Conservation (phyloP, 2,797 vertebrate genomes). For the Squalus acanthias region DNA sequence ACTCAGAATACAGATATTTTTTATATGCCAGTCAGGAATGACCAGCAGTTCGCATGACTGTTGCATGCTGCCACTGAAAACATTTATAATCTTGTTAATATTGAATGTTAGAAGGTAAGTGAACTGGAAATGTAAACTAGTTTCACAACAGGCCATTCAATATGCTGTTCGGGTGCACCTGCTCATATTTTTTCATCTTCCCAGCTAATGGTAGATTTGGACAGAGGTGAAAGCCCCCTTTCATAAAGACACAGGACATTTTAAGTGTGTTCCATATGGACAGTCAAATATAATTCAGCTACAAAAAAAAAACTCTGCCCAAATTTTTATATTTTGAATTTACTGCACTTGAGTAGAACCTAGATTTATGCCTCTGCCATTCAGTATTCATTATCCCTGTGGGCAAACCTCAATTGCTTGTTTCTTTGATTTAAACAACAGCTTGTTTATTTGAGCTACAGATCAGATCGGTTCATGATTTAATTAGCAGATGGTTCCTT, state of each 20-base stretch:
- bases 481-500: not conserved
- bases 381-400: not conserved
- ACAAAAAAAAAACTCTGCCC: not conserved
- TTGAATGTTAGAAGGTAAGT: not conserved
- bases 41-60: not conserved
- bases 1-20: not conserved
- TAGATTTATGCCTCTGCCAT: not conserved
- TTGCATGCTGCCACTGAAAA: not conserved
- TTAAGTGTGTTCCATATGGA: not conserved
- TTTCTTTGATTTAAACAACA: too few relatives aligned
- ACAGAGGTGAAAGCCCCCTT: not conserved
- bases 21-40: not conserved
- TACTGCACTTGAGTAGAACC: not conserved
- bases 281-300: not conserved
- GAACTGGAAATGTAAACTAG: not conserved
- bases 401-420: not conserved
- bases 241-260: not conserved
- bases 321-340: not conserved
- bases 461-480: not conserved
- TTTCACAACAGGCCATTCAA: not conserved
- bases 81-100: not conserved
- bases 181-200: not conserved
- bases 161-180: not conserved
- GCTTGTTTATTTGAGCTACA: not conserved
- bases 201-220: too few relatives aligned